These are phyloP conservation scores for Vanessa atalanta DNA, from an alignment of 1,140 invertebrate genomes.

Conservation along the genomic window DNA sequence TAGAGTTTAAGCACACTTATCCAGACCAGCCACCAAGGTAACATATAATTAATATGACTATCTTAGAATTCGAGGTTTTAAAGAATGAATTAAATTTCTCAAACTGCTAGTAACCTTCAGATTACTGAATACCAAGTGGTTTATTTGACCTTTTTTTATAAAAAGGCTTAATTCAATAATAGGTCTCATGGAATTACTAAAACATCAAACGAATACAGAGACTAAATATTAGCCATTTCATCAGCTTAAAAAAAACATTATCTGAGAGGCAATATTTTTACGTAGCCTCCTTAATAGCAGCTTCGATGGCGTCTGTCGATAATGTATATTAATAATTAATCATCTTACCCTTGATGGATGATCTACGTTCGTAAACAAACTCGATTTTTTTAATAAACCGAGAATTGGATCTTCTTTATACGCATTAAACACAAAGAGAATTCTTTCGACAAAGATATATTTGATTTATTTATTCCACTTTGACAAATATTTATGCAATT, in stretches of 20 bases:
- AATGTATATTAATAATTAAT: conserved; percentile 9
- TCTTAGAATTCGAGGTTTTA: no score
- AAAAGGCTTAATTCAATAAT: no score
- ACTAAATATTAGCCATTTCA: not conserved
- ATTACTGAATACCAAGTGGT: no score
- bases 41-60: no score
- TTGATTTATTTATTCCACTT: not conserved
- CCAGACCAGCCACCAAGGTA: no score
- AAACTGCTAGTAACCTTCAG: no score
- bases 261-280: not conserved
- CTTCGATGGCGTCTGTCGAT: not conserved
- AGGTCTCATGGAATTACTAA: no score
- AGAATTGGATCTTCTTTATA: not conserved
- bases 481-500: not conserved
- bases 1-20: no score
- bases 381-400: not conserved
- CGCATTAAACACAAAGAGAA: not conserved
- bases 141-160: no score
- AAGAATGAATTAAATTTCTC: no score
- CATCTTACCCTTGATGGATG: not conserved
- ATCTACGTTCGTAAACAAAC: conserved; percentile 2
- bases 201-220: no score
- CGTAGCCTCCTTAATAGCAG: not conserved
- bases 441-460: not conserved
- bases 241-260: conserved; percentile 6